Base-by-base conservation (phyloP, 1,140 invertebrate species). In the Xylocopa sonorina region DNA sequence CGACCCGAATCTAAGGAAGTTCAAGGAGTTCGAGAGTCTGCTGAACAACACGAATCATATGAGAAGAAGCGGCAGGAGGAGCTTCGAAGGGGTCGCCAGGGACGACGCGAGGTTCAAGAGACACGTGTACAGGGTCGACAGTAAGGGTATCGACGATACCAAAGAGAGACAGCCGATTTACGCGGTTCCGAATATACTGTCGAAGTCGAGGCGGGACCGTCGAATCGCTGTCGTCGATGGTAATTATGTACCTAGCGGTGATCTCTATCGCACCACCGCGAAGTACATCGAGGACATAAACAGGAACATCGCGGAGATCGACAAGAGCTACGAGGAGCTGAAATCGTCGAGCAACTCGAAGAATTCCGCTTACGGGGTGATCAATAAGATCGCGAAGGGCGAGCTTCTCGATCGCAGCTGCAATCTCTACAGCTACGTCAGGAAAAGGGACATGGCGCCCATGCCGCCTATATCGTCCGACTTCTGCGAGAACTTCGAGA, bases 241-340 rank as follows among this genome's bases (percentile, higher is more conserved):
- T 0, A 91, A 92, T 79, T 91, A 92, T 63, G 89, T 91, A 0
- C 89, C 89, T 0, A 91, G 90, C 50, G 90, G 90, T n/a, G 90
- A 91, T 85, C 83, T 91, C 2, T 91, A 90, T 29, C 82, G 89
- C 7, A 90, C 89, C 43, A 91, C 90, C 4, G 88, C 87, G 0
- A 86, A 84, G 57, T 92, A 92, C 74, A 92, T 92, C 72, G 91
- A 92, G 53, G 91, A 92, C 51, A 91, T 92, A n/a, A 92, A 92
- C 63, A 80, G 83, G 2, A 92, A 92, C 73, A 87, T 92, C 7
- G 91, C 91, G 0, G 91, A 91, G 58, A 91, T 92, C 53, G 91
- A 92, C 38, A 89, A 91, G 38, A 92, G 87, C 41, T 90, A 90
- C 80, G 91, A 90, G 51, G 88, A 90, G 43, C 67, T 90, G 27